A percentile compares a stretch with the other conserved stretches of the same genome.
phyloP scores from a whole-genome alignment of 2,888 invertebrate genomes.

The Drosophila tanythrix region DNA sequence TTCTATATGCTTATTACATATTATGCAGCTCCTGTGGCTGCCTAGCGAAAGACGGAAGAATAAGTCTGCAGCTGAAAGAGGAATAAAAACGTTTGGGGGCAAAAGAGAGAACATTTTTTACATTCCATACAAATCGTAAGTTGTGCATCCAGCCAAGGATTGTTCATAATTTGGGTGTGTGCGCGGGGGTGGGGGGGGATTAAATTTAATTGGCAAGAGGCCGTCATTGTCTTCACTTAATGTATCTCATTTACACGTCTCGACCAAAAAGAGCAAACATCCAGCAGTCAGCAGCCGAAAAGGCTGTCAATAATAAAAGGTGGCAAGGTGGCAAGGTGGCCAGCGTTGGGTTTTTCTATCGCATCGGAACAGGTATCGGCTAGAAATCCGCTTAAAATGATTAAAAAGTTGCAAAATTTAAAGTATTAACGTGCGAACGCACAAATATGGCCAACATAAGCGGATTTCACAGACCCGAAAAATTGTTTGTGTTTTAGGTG shows the following conservation, averaged over 20 bases:
- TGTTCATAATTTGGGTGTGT: slow-evolving; percentile 4
- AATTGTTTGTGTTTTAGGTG: slow-evolving; percentile 40
- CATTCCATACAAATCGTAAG: slow-evolving; percentile 6
- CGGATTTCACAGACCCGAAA: slow-evolving; percentile 67
- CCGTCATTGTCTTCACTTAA: slow-evolving; percentile 37
- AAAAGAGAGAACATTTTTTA: background rate
- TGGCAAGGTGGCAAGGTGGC: background rate
- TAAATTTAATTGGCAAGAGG: slow-evolving; percentile 56
- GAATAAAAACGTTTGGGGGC: slow-evolving; percentile 11
- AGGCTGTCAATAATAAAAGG: slow-evolving; percentile 22
- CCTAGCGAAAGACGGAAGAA: slow-evolving; percentile 17
- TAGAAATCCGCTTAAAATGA: slow-evolving; percentile 77
- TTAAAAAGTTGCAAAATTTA: slow-evolving; percentile 80
- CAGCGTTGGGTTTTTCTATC: slow-evolving; percentile 20
- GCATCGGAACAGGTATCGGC: slow-evolving; percentile 66
- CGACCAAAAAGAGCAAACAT: slow-evolving; percentile 29
- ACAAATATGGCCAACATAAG: slow-evolving; percentile 72
- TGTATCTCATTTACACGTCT: slow-evolving; percentile 51
- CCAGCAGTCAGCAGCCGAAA: slow-evolving; percentile 2
- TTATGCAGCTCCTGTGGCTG: slow-evolving; percentile 41
- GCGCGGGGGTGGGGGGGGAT: too few species aligned
- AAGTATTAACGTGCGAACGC: slow-evolving; percentile 74
- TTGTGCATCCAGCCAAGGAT: slow-evolving; percentile 18
- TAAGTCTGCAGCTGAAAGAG: slow-evolving; percentile 46
- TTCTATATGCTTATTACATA: slow-evolving; percentile 72